phyloP scores from a whole-genome alignment of 2,888 invertebrate species.

The Tetanocera ferruginea region DNA sequence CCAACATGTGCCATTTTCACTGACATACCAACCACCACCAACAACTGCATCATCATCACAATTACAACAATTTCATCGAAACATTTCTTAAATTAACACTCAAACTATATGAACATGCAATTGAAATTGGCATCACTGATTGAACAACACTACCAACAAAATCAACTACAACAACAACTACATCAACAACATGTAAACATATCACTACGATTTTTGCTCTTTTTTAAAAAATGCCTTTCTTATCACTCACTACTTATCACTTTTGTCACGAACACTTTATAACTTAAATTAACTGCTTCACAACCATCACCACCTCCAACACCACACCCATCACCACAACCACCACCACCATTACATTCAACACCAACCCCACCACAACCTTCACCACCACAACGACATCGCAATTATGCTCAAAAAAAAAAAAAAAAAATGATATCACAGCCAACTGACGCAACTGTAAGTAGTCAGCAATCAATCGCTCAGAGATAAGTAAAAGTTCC shows the following conservation, averaged over 20 bases:
- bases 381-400: constrained; percentile 41
- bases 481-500: constrained; percentile 23
- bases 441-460: constrained; percentile 57
- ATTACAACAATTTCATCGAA: not conserved
- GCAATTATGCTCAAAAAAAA: constrained; percentile 41
- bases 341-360: constrained; percentile 28
- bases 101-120: not conserved
- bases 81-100: not conserved
- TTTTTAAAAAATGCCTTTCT: not conserved
- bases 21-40: not conserved
- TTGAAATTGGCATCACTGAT: not conserved
- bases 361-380: constrained; percentile 35
- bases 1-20: not conserved
- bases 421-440: constrained; percentile 47
- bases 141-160: not conserved
- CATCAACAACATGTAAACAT: not conserved
- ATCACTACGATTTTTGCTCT: not conserved
- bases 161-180: not conserved
- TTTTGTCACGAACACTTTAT: not conserved
- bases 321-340: constrained; percentile 26
- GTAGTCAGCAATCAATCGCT: constrained; percentile 48
- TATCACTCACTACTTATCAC: not conserved
- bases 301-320: not conserved
- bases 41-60: constrained; percentile 44
- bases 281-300: not conserved